Percentiles rank a stretch among this genome's conserved stretches.
These are phyloP conservation scores for Chymomyza caudatula DNA, from an alignment of 2,888 invertebrate species.

Conservation along the genomic window DNA sequence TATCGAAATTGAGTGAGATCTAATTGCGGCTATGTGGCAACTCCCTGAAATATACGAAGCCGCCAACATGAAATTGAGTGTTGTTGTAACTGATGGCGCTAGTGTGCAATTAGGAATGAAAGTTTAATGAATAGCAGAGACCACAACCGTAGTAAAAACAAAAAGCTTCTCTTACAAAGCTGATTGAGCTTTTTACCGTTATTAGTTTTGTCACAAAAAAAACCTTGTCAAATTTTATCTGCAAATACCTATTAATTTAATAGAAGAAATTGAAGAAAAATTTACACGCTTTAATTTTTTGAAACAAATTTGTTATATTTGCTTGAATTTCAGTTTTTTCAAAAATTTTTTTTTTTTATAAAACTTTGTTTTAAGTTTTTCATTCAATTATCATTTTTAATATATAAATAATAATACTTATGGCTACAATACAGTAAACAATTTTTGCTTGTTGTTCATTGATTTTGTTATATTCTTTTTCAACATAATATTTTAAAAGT, in stretches of 20 bases:
- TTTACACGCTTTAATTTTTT: constrained; percentile 46
- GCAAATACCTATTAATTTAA: no score
- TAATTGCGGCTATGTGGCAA: no score
- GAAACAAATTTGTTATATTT: constrained; percentile 70
- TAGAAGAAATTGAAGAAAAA: background rate
- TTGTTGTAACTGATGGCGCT: background rate
- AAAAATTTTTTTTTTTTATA: constrained; percentile 61
- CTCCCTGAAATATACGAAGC: no score
- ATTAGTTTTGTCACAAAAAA: no score
- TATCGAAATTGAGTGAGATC: no score
- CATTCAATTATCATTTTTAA: constrained; percentile 56
- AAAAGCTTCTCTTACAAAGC: no score
- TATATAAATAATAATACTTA: constrained; percentile 77
- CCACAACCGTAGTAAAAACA: background rate
- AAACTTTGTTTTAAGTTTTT: constrained; percentile 75
- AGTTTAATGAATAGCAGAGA: background rate
- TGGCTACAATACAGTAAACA: constrained; percentile 71
- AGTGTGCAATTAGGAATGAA: background rate
- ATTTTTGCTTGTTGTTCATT: constrained; percentile 51
- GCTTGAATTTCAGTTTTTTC: constrained; percentile 53
- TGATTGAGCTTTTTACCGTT: no score
- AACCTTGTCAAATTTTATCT: no score
- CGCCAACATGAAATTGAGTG: background rate
- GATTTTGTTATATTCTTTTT: constrained; percentile 23
- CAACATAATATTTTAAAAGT: constrained; percentile 4